A percentile compares a stretch with the other conserved stretches of the same genome.
These are phyloP conservation scores for Hyles vespertilio DNA, from an alignment of 1,140 invertebrate species.

Conservation along the genomic window DNA sequence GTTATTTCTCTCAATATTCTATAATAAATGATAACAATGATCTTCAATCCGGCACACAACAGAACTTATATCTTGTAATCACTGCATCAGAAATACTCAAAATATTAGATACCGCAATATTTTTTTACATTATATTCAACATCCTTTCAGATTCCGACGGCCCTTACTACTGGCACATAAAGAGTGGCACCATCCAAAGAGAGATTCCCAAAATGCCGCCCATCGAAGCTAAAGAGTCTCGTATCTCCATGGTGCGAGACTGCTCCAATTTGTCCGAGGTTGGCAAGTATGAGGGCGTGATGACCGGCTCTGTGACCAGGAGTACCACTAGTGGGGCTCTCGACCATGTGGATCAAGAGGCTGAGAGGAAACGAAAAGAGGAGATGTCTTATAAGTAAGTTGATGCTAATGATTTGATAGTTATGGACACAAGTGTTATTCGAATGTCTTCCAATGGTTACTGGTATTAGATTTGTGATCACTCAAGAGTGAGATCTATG, in stretches of 20 bases:
- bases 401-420: background rate
- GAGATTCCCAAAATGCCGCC: constrained; percentile 82
- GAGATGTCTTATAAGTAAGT: constrained; percentile 86
- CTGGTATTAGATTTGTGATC: too few relatives aligned
- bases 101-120: too few relatives aligned
- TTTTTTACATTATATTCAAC: background rate
- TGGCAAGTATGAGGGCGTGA: constrained; percentile 78
- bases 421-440: too few relatives aligned
- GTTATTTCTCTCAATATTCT: too few relatives aligned
- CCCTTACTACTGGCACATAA: constrained; percentile 98
- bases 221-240: constrained; percentile 53
- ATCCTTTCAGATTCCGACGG: constrained; percentile 87
- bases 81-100: too few relatives aligned
- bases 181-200: constrained; percentile 96
- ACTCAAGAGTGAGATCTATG: too few relatives aligned
- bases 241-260: constrained; percentile 65
- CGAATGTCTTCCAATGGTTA: too few relatives aligned
- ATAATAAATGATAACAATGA: too few relatives aligned
- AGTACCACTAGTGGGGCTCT: constrained; percentile 88
- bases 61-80: too few relatives aligned
- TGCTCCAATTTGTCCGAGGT: constrained; percentile 58
- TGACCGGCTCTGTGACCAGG: constrained; percentile 81
- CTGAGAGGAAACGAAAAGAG: constrained; percentile 81
- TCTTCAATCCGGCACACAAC: too few relatives aligned
- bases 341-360: constrained; percentile 81